Percentiles rank a stretch among this genome's conserved stretches.
These are phyloP conservation scores for Hymenopus coronatus DNA, from an alignment of 2,888 invertebrate species.

Conservation along the genomic window DNA sequence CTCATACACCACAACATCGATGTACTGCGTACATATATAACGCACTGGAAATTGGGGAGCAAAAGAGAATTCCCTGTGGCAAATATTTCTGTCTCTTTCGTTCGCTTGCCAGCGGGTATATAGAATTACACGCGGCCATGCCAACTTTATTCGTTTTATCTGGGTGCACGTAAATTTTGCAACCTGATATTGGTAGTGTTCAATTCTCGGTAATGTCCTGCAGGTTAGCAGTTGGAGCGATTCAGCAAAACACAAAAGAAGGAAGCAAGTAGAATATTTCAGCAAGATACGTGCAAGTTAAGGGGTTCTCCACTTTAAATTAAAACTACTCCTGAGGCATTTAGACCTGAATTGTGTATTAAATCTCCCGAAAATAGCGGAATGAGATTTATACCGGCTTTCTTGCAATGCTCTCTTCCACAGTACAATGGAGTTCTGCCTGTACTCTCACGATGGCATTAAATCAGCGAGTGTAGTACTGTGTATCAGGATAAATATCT, in stretches of 20 bases:
- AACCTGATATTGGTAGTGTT: background rate
- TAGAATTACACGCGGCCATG: background rate
- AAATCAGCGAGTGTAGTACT: background rate
- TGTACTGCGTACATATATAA: background rate
- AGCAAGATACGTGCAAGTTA: background rate
- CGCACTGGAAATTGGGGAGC: background rate
- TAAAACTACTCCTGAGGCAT: background rate
- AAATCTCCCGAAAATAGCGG: background rate
- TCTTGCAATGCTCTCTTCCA: background rate
- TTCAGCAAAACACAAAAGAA: background rate
- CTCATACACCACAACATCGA: background rate
- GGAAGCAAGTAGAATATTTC: background rate
- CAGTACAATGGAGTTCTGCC: background rate
- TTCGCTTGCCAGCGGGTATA: background rate
- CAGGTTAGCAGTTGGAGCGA: background rate
- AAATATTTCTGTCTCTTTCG: background rate
- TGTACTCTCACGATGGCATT: background rate
- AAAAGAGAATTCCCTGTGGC: background rate
- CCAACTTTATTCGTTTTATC: background rate
- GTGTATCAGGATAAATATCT: background rate
- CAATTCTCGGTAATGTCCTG: background rate
- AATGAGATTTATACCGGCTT: background rate
- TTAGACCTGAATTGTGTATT: background rate
- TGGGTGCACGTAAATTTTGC: background rate
- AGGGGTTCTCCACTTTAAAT: background rate